Evolutionary conservation across 2,888 invertebrate species (phyloP).

Genomic region (Drosophila pseudotalamancana): DNA sequence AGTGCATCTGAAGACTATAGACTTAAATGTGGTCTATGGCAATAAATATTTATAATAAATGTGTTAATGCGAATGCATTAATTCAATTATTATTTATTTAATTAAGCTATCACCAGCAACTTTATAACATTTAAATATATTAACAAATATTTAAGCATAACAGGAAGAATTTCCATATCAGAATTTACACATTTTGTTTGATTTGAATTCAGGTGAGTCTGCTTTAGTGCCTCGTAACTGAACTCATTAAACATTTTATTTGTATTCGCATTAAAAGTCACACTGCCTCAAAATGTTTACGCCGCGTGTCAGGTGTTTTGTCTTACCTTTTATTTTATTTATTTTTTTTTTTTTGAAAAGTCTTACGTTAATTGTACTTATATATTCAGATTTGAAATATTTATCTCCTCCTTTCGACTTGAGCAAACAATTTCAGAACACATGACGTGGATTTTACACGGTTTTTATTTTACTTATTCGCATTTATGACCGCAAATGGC

Average conservation of each 20-base stretch:
- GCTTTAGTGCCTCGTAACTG: background rate
- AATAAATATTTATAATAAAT: background rate
- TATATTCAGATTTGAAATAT: conserved; percentile 28
- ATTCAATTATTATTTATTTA: background rate
- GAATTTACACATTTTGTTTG: conserved; percentile 15
- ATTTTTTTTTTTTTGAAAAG: conserved; percentile 5
- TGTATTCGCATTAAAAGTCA: conserved; percentile 38
- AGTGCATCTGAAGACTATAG: background rate
- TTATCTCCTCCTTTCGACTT: conserved; percentile 36
- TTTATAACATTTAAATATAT: background rate
- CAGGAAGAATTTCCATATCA: background rate
- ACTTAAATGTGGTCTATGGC: background rate
- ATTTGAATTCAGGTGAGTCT: background rate
- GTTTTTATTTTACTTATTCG: conserved; percentile 13
- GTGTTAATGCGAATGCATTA: background rate
- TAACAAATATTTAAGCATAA: background rate
- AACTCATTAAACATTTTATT: conserved; percentile 32
- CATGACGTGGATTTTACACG: conserved; percentile 22
- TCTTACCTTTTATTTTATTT: background rate
- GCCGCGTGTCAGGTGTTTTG: conserved; percentile 17
- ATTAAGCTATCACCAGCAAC: background rate
- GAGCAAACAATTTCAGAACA: conserved; percentile 41
- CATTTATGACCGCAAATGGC: conserved; percentile 27
- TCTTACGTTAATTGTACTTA: conserved; percentile 18
- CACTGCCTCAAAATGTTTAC: conserved; percentile 36